Percentiles rank a stretch among this genome's conserved stretches.
Conservation (phyloP, 2,797 vertebrate genomes). For the Crax fasciolata region DNA sequence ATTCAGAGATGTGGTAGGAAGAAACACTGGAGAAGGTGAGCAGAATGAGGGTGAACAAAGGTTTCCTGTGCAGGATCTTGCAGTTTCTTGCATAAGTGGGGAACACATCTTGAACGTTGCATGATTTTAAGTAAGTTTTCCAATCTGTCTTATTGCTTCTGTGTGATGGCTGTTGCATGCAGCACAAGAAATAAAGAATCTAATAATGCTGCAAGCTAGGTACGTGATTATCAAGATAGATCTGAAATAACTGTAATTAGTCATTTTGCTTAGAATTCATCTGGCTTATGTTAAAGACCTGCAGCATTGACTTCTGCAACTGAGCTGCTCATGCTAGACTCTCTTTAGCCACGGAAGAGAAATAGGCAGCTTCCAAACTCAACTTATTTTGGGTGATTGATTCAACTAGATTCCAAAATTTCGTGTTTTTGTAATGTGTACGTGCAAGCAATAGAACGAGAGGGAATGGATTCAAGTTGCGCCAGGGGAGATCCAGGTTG, state of each 20-base stretch:
- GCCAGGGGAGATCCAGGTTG: no score
- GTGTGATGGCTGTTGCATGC: neutral
- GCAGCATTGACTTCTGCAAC: neutral
- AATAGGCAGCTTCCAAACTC: neutral
- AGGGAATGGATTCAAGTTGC: no score
- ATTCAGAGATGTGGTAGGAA: neutral
- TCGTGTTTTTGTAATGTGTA: neutral
- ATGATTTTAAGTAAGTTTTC: neutral
- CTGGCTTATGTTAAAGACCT: neutral
- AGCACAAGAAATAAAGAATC: neutral
- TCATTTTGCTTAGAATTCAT: neutral
- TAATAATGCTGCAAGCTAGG: neutral
- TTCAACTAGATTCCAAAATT: neutral
- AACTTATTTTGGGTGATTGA: neutral
- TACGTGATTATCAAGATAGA: neutral
- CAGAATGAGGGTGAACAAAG: neutral
- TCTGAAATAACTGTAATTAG: neutral
- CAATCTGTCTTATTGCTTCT: fast-evolving
- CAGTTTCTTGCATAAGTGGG: neutral
- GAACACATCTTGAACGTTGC: fast-evolving
- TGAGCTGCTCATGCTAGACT: neutral
- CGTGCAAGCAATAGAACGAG: neutral
- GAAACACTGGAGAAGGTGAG: neutral
- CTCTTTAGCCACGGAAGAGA: neutral
- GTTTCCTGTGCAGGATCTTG: neutral